Evolutionary conservation across 2,113 vertebrate species (phyloP).

Genomic region (Trogon melanurus): DNA sequence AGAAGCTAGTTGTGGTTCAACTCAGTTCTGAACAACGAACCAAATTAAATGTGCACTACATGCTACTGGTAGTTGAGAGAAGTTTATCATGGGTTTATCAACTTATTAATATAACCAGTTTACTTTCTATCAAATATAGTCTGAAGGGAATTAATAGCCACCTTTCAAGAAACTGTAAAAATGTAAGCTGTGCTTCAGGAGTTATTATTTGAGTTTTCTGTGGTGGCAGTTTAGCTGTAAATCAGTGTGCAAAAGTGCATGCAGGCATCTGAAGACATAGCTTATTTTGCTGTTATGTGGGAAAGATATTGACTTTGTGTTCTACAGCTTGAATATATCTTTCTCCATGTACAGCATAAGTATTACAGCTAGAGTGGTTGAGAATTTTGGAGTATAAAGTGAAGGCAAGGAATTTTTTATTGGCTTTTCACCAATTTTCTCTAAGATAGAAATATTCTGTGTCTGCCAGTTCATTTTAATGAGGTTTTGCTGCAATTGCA

Average conservation of each 20-base stretch:
- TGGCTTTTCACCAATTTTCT: constrained; percentile 41
- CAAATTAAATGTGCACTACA: not conserved
- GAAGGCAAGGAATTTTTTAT: constrained; percentile 35
- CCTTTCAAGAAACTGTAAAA: constrained; percentile 71
- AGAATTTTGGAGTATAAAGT: constrained; percentile 46
- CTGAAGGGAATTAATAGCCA: constrained; percentile 79
- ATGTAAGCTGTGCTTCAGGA: constrained; percentile 68
- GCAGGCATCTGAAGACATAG: not conserved
- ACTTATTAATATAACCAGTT: constrained; percentile 76
- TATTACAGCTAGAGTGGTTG: not conserved
- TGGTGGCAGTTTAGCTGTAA: constrained; percentile 39
- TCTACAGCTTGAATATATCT: constrained; percentile 8
- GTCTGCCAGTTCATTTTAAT: constrained; percentile 56
- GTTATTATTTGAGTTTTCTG: constrained; percentile 65
- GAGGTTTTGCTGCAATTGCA: constrained; percentile 45
- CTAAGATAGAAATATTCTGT: constrained; percentile 23
- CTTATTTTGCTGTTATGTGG: constrained; percentile 12
- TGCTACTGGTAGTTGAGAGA: constrained; percentile 77
- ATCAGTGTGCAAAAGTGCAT: constrained; percentile 16
- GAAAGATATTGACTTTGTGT: not conserved
- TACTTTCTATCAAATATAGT: constrained; percentile 79
- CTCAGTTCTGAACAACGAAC: not conserved
- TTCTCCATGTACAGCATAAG: not conserved
- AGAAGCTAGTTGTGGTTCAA: not conserved
- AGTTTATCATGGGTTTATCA: constrained; percentile 78